A percentile compares a stretch with the other conserved stretches of the same genome.
Evolutionary conservation across 1,140 invertebrate species (phyloP).

Genomic region (Trinorchestia longiramus): DNA sequence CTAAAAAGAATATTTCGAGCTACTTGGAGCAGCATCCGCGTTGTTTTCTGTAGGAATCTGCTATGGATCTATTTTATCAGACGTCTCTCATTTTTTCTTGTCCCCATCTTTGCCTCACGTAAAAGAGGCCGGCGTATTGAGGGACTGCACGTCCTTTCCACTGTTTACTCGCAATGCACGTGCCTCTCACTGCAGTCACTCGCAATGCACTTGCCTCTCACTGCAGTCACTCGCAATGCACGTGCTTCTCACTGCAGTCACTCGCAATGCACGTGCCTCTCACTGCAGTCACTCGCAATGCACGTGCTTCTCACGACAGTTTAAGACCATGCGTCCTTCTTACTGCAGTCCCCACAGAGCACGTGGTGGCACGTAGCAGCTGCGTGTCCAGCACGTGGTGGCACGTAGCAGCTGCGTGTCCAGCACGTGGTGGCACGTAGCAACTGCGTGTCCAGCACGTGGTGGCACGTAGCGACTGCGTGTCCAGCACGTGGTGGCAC

Average conservation of each 20-base stretch:
- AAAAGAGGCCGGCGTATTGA: too few relatives aligned
- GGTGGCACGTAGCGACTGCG: too few relatives aligned
- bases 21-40: too few relatives aligned
- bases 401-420: neutral
- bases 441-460: neutral
- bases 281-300: neutral
- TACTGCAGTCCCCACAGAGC: neutral
- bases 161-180: too few relatives aligned
- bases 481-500: neutral
- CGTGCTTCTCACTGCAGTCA: neutral
- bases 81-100: too few relatives aligned
- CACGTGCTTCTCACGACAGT: neutral
- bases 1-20: too few relatives aligned
- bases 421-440: neutral
- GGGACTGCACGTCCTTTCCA: too few relatives aligned
- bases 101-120: too few relatives aligned
- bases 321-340: neutral
- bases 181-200: too few relatives aligned
- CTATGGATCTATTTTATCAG: too few relatives aligned
- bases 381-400: neutral
- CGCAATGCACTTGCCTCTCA: neutral
- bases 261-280: neutral
- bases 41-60: too few relatives aligned
- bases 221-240: neutral
- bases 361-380: neutral